Evolutionary conservation across 2,113 vertebrate genomes (phyloP).

Genomic region (Istiophorus platypterus): DNA sequence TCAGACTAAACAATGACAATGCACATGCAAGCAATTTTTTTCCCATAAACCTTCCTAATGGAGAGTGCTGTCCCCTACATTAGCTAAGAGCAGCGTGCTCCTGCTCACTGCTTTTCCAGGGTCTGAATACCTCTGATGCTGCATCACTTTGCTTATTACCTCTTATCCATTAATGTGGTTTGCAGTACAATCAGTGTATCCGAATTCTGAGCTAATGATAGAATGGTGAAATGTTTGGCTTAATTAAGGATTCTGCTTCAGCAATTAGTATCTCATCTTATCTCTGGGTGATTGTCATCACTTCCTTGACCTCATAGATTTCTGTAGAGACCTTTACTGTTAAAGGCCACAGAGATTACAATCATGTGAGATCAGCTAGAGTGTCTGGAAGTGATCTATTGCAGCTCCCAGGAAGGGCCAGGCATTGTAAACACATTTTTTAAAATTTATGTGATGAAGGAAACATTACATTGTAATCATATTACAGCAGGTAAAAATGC

Average conservation of each 20-base stretch:
- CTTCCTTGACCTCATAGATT: slow-evolving; percentile 35
- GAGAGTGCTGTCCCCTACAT: not conserved
- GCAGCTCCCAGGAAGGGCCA: not conserved
- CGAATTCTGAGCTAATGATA: not conserved
- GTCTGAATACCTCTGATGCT: not conserved
- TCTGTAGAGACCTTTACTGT: slow-evolving; percentile 33
- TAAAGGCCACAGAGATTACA: slow-evolving; percentile 51
- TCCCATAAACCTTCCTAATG: not conserved
- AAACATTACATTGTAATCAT: not conserved
- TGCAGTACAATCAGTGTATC: not conserved
- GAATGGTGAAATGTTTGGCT: not conserved
- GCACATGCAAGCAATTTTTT: not conserved
- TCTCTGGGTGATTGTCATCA: slow-evolving; percentile 40
- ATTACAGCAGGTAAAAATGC: not conserved
- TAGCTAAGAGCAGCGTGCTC: not conserved
- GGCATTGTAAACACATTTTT: not conserved
- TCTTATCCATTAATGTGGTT: not conserved
- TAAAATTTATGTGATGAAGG: not conserved
- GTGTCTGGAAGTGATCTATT: slow-evolving; percentile 26
- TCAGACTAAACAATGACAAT: not conserved
- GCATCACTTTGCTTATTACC: not conserved
- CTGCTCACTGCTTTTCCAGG: not conserved
- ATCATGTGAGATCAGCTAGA: slow-evolving; percentile 35
- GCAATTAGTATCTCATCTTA: slow-evolving; percentile 24
- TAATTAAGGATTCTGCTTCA: slow-evolving; percentile 1